phyloP scores from a whole-genome alignment of 2,113 vertebrate species.

The Psephotus haematonotus region DNA sequence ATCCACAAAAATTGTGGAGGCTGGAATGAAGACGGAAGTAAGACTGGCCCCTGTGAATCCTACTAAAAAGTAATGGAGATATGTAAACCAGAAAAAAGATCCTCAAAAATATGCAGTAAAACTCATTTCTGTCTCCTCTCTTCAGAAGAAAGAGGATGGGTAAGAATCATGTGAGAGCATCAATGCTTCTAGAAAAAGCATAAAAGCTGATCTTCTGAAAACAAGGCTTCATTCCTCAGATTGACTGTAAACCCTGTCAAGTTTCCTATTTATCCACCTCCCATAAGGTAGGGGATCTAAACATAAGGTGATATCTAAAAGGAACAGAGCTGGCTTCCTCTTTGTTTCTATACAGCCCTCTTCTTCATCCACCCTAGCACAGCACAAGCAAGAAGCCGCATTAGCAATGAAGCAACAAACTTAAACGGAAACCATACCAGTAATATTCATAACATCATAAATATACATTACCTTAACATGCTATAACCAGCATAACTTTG shows the following conservation, averaged over 20 bases:
- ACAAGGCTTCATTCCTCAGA: neutral
- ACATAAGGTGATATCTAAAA: neutral
- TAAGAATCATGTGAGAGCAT: fast-evolving
- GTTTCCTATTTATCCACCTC: neutral
- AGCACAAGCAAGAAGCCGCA: neutral
- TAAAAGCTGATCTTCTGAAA: neutral
- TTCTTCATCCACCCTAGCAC: neutral
- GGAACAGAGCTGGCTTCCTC: neutral
- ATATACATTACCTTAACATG: neutral
- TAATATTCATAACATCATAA: neutral
- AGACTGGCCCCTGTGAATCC: neutral
- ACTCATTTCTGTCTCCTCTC: neutral
- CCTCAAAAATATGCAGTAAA: neutral
- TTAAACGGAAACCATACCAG: neutral
- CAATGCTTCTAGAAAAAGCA: neutral
- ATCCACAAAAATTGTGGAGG: neutral
- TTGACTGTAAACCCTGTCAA: neutral
- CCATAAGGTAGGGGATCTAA: neutral
- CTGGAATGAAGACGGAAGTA: neutral
- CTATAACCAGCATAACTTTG: neutral
- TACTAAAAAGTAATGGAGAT: neutral
- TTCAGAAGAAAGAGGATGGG: neutral
- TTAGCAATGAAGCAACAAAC: neutral
- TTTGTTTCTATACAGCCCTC: neutral
- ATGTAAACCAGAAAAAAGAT: neutral